Percentiles rank a stretch among this genome's conserved stretches.
phyloP scores from a whole-genome alignment of 2,113 vertebrate species.

The Oreotrochilus melanogaster region DNA sequence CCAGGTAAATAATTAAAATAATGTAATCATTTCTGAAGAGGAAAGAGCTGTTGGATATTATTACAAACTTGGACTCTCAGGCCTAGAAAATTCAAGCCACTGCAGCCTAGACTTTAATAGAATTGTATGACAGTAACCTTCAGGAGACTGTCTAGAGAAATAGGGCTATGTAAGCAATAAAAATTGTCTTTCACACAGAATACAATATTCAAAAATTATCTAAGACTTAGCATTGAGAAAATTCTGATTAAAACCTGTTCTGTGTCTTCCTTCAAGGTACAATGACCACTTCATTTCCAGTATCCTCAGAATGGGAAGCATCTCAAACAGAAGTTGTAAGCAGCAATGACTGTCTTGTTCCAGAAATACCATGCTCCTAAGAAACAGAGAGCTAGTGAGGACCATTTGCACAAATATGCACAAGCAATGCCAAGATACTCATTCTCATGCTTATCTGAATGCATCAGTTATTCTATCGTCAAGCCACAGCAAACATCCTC shows the following conservation, averaged over 20 bases:
- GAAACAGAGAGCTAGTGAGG: neutral
- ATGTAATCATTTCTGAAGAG: neutral
- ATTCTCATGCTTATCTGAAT: neutral
- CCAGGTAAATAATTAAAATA: neutral
- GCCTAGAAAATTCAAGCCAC: neutral
- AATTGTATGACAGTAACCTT: neutral
- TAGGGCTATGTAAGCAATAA: neutral
- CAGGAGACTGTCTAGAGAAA: neutral
- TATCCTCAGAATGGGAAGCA: neutral
- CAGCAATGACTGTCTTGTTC: neutral
- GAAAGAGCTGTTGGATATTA: neutral
- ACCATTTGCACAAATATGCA: neutral
- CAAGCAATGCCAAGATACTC: neutral
- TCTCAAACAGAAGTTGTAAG: neutral
- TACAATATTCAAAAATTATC: neutral
- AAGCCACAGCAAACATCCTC: neutral
- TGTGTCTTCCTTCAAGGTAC: neutral
- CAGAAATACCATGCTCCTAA: neutral
- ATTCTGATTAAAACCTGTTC: neutral
- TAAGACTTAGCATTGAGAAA: neutral
- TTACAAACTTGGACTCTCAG: neutral
- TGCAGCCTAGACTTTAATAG: neutral
- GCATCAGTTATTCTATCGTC: neutral
- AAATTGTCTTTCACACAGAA: neutral
- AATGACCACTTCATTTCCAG: neutral